These are phyloP conservation scores for Gymnobelideus leadbeateri DNA, from an alignment of 2,113 vertebrate species.

Conservation along the genomic window DNA sequence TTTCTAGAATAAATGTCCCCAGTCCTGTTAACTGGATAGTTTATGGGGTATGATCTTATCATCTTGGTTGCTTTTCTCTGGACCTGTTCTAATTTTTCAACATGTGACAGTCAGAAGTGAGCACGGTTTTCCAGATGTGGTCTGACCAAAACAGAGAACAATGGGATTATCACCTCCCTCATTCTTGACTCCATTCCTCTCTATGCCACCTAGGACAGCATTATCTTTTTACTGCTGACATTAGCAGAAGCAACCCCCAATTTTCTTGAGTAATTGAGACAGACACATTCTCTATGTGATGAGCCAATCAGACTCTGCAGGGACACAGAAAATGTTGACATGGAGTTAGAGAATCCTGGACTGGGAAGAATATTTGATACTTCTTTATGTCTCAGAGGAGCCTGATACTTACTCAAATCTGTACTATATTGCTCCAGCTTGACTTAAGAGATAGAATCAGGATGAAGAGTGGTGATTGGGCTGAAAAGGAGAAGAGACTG, in stretches of 20 bases:
- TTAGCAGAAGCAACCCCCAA: background rate
- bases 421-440: background rate
- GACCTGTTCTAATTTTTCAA: background rate
- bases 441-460: background rate
- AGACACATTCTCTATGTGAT: background rate
- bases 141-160: background rate
- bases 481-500: background rate
- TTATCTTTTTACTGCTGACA: background rate
- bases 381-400: background rate
- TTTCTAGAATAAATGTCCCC: background rate
- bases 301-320: background rate
- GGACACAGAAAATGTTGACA: background rate
- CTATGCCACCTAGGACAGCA: background rate
- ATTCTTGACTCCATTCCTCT: background rate
- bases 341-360: background rate
- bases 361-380: background rate
- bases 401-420: background rate
- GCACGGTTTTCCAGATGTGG: background rate
- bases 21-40: background rate
- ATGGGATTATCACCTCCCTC: background rate
- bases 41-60: background rate
- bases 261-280: background rate
- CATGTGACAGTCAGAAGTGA: background rate
- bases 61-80: background rate
- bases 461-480: background rate